Evolutionary conservation across 2,888 invertebrate species (phyloP), one percentile per base, ranked within the genome.

Genomic region (Augiades crinisus): DNA sequence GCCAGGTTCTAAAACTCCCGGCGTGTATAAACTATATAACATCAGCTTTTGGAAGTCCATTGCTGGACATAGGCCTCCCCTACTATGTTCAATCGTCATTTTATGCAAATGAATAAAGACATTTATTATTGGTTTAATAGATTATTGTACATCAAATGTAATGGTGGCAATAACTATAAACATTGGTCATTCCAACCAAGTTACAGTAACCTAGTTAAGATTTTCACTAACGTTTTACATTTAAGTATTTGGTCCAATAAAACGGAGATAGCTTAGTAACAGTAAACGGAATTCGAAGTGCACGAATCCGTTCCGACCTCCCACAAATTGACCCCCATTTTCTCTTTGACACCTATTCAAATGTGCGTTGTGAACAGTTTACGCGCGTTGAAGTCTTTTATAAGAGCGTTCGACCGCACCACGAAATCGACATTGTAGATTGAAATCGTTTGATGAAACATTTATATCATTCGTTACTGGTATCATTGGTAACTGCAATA

Each of bases 371-470:
- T 21, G 33, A 46, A 24, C 24, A 27, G 16, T 12, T 21, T 17
- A 19, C 41, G 19, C 51, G 44, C 58, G 58, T 55, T 55, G 60
- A 60, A 27, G 53, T 62, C 62, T 62, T 62, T 62, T 57, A 37
- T 47, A 52, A 30, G 53, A 10, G 8, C 17, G 38, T 13, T 27
- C 14, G 22, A 22, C 16, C 33, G 19, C 34, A 16, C 16, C 34
- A 24, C 13, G 8, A 45, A 45, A 24, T 34, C 34, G 10, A 13
- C 21, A 34, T 34, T 34, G 34, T 34, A 45, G 34, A 14, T 45
- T 34, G 16, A 45, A 10, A 8, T 43, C 31, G n/a, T 31, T 41
- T 19, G 31, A 41, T 27, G 16, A 27, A 41, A 41, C 41, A 38
- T 5, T 4, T 5, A 19, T 5, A 4, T 19, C 5, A n/a, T n/a